Conservation (phyloP, 2,113 vertebrate genomes). For the Boleophthalmus pectinirostris region DNA sequence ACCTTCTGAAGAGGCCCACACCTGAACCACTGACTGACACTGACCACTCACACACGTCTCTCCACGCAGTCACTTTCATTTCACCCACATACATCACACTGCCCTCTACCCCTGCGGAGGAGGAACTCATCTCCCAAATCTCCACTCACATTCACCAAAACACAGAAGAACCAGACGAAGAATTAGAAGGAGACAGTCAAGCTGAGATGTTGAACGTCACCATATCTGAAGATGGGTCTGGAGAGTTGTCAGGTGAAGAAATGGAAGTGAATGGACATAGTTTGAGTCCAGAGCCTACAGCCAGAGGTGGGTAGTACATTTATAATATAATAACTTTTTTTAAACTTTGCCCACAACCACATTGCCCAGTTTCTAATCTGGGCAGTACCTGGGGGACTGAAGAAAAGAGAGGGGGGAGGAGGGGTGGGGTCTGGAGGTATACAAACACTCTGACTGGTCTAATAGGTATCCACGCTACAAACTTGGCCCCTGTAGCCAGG, state of each 20-base stretch:
- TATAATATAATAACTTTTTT: too few relatives aligned
- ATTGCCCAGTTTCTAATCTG: too few relatives aligned
- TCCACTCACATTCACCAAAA: constrained; percentile 34
- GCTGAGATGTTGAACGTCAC: constrained; percentile 21
- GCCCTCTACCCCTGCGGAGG: constrained; percentile 26
- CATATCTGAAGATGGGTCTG: constrained; percentile 28
- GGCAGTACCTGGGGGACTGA: too few relatives aligned
- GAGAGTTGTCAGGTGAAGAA: constrained; percentile 31
- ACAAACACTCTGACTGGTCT: too few relatives aligned
- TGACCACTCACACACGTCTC: constrained; percentile 1
- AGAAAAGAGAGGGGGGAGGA: too few relatives aligned
- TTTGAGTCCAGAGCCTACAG: constrained; percentile 3
- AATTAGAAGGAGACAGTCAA: constrained; percentile 26
- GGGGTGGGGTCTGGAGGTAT: too few relatives aligned
- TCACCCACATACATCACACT: constrained; percentile 31
- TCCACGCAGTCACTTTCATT: constrained; percentile 34
- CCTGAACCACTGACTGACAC: constrained; percentile 15
- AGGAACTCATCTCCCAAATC: constrained; percentile 36
- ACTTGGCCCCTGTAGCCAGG: too few relatives aligned
- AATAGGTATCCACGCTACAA: too few relatives aligned
- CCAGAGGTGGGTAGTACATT: neutral
- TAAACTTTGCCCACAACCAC: too few relatives aligned
- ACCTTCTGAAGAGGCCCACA: constrained; percentile 6
- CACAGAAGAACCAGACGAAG: constrained; percentile 26
- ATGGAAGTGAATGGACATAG: constrained; percentile 12